These are phyloP conservation scores for Drosophila subpulchrella DNA, from an alignment of 1,140 invertebrate species.

Conservation along the genomic window DNA sequence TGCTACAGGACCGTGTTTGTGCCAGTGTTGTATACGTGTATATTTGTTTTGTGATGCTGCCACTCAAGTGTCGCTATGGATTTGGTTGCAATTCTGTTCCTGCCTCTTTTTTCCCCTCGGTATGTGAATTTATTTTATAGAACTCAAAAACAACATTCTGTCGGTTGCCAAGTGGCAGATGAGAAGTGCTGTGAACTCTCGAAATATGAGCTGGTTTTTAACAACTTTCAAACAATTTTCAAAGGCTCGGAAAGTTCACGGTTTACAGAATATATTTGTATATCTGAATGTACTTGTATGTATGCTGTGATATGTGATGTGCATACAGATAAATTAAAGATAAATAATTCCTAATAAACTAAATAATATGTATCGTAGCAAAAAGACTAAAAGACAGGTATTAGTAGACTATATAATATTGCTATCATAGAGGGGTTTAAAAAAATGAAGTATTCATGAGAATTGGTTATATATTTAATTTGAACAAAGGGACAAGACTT, in stretches of 20 bases:
- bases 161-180: slow-evolving; percentile 44
- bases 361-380: background rate
- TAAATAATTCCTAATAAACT: no score
- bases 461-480: no score
- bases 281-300: background rate
- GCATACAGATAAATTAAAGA: background rate
- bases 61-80: slow-evolving; percentile 62
- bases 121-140: slow-evolving; percentile 45
- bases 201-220: slow-evolving; percentile 15
- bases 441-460: no score
- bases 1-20: slow-evolving; percentile 14
- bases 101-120: background rate
- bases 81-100: slow-evolving; percentile 51
- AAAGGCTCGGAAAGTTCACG: slow-evolving; percentile 4
- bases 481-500: no score
- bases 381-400: no score
- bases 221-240: slow-evolving; percentile 17
- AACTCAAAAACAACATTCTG: slow-evolving; percentile 38
- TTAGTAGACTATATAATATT: no score
- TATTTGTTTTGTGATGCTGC: slow-evolving; percentile 57
- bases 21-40: slow-evolving; percentile 13
- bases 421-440: no score
- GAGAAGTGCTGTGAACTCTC: slow-evolving; percentile 20
- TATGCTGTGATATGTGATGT: background rate
- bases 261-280: background rate